Base-by-base conservation (phyloP, 2,888 invertebrate species). In the Pachliopta kotzebuea region DNA sequence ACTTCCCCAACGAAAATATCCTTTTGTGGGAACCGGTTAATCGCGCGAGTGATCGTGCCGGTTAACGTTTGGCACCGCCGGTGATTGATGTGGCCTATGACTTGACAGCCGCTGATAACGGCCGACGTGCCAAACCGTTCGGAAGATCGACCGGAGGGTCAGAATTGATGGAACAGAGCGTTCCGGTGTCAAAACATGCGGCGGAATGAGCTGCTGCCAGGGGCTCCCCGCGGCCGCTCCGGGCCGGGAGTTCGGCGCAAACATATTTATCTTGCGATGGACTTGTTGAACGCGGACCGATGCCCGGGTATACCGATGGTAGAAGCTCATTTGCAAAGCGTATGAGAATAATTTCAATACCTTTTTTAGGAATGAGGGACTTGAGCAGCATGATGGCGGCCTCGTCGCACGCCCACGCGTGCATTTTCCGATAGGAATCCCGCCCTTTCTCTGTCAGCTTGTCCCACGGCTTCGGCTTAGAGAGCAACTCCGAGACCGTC, bases 401-500 rank as follows among this genome's bases (percentile, higher is more conserved):
- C 83, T 99, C 98, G 92, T 99, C 99, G 86, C 97, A 97, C 73
- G 99, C 98, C 99, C 99, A 99, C 78, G 98, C 98, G 92, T 99
- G 98, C 98, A 99, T 99, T 92, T 99, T 99, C 80, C 99, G 93
- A 92, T 99, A 99, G 76, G 99, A 99, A 92, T 99, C 99, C 63
- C 99, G 93, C 45, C 99, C 99, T 88, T 99, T 99, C 92, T 99
- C 99, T 66, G 99, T 99, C 81, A 99, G 93, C 91, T 99, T 99
- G 92, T 99, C 98, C 99, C 99, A 99, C 18, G 98, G 98, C 85
- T 99, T 99, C 63, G 99, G 99, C 85, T 99, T 99, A 74, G 99
- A 99, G 69, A 99, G 94, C 77, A 99, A 92, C 91, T 99, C 99
- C 71, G 98, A 98, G 57, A 99, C 99, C 26, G 99, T 99, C 67